A percentile compares a stretch with the other conserved stretches of the same genome.
Evolutionary conservation across 2,888 invertebrate species (phyloP).

Genomic region (Eristalinus sepulchralis): DNA sequence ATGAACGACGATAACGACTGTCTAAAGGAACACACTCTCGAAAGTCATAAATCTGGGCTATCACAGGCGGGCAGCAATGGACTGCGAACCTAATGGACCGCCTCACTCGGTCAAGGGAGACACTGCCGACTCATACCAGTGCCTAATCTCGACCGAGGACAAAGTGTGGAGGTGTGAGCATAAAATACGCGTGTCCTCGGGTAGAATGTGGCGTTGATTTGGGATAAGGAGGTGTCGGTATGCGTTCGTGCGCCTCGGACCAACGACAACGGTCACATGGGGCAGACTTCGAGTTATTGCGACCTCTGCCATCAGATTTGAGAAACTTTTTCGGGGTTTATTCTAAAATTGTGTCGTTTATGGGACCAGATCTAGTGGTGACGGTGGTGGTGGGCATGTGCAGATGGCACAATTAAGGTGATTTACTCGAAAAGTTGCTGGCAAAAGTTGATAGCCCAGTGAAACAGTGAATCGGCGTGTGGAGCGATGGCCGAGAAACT

Average conservation of each 20-base stretch:
- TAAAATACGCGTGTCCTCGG: neutral
- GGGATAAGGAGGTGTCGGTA: slow-evolving; percentile 2
- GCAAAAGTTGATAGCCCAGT: neutral
- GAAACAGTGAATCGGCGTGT: neutral
- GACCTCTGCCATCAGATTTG: neutral
- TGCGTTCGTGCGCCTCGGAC: neutral
- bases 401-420: neutral
- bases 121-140: neutral
- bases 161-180: slow-evolving; percentile 11
- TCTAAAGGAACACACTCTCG: slow-evolving; percentile 31
- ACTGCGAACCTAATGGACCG: slow-evolving; percentile 6
- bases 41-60: slow-evolving; percentile 32
- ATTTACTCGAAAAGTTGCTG: neutral
- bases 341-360: neutral
- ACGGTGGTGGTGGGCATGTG: neutral
- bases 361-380: neutral
- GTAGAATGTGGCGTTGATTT: slow-evolving; percentile 23
- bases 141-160: slow-evolving; percentile 15
- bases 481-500: neutral
- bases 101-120: neutral
- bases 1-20: slow-evolving; percentile 26
- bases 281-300: neutral
- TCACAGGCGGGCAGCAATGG: slow-evolving; percentile 12
- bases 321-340: slow-evolving; percentile 6
- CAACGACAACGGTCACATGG: neutral